Evolutionary conservation across 2,113 vertebrate genomes (phyloP).

Genomic region (Bubalus kerabau): DNA sequence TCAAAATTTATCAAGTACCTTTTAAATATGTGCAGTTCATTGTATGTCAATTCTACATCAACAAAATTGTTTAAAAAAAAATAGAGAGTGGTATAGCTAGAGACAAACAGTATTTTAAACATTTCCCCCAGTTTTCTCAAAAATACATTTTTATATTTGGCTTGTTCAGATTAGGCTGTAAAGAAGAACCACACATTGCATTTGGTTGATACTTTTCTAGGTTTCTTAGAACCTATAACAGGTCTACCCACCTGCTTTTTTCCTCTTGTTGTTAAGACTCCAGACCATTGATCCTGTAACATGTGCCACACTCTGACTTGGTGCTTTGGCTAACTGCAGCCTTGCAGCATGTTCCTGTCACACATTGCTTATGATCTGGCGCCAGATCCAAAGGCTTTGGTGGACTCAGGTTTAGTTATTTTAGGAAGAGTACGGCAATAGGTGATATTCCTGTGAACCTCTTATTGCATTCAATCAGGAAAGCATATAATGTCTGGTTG

Average conservation of each 20-base stretch:
- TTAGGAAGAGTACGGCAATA: neutral
- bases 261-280: neutral
- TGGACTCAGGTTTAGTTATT: neutral
- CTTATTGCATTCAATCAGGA: neutral
- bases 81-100: neutral
- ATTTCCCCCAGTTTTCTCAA: neutral
- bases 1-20: neutral
- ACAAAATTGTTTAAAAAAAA: neutral
- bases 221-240: neutral
- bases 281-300: neutral
- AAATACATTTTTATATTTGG: neutral
- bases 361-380: neutral
- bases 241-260: neutral
- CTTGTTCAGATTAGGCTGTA: neutral
- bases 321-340: neutral
- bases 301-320: neutral
- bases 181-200: neutral
- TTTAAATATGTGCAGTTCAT: neutral
- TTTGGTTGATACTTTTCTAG: neutral
- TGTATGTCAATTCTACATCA: neutral
- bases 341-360: neutral
- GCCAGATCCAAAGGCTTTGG: neutral
- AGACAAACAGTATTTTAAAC: conserved; percentile 12
- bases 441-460: neutral
- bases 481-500: neutral